A percentile compares a stretch with the other conserved stretches of the same genome.
phyloP scores from a whole-genome alignment of 2,797 vertebrate genomes.

The Mycteria americana region DNA sequence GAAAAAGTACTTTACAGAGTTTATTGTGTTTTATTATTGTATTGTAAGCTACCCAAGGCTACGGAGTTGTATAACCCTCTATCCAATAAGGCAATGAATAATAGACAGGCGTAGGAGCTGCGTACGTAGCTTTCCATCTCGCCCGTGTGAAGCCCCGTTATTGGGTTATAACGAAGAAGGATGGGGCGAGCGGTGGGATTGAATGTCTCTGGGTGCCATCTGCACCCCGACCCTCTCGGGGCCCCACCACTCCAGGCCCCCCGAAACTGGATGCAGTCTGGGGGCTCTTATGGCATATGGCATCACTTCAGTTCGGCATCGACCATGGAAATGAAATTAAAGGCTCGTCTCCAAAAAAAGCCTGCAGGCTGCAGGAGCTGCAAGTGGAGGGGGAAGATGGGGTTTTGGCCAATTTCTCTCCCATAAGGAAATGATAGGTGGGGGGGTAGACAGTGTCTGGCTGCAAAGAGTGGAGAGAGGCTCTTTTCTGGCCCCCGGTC shows the following conservation, averaged over 20 bases:
- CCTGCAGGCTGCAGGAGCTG: neutral
- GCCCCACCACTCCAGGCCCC: fast-evolving
- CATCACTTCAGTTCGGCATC: fast-evolving
- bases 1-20: neutral
- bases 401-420: no score
- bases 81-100: neutral
- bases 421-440: fast-evolving
- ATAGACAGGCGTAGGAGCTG: neutral
- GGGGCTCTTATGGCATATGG: neutral
- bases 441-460: neutral
- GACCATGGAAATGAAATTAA: neutral
- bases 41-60: neutral
- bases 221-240: fast-evolving
- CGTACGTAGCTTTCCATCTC: neutral
- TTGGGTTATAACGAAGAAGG: fast-evolving
- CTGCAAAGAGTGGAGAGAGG: neutral
- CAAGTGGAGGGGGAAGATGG: fast-evolving
- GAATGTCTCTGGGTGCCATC: neutral
- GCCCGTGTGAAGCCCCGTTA: fast-evolving
- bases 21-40: conserved; percentile 18
- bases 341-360: neutral
- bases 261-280: fast-evolving
- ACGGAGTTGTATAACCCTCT: neutral
- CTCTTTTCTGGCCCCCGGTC: neutral
- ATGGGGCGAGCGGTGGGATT: neutral